Conservation (phyloP, 2,888 invertebrate species). For the Trilocha varians region DNA sequence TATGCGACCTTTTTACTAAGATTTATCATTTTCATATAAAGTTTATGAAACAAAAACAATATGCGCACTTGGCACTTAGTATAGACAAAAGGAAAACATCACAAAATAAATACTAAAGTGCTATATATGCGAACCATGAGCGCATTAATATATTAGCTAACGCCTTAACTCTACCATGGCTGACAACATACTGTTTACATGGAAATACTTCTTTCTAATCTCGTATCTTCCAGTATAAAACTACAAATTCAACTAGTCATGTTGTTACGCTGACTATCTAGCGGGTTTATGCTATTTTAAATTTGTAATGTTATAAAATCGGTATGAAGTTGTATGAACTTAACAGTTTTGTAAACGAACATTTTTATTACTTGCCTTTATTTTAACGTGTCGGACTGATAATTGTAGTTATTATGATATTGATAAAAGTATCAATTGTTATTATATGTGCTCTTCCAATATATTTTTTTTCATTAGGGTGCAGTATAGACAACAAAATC, state of each 20-base stretch:
- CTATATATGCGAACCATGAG: neutral
- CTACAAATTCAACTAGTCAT: neutral
- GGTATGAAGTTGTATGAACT: neutral
- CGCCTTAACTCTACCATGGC: neutral
- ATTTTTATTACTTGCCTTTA: neutral
- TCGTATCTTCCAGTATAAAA: neutral
- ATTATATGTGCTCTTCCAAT: no score
- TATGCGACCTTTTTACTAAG: neutral
- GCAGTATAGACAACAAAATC: conserved; percentile 2
- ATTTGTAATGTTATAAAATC: neutral
- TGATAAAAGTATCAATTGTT: no score
- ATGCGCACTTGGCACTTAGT: neutral
- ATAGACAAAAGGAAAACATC: neutral
- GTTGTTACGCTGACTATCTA: neutral
- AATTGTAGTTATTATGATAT: no score
- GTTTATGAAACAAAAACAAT: neutral
- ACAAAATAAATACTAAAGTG: neutral
- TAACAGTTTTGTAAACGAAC: neutral
- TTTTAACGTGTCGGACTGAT: neutral
- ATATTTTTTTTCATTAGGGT: no score
- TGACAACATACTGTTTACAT: neutral
- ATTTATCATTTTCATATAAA: neutral
- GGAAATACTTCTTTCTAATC: neutral
- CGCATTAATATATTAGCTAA: no score
- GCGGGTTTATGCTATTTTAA: neutral